Conservation (phyloP, 2,797 vertebrate genomes). For the Austrolebias charrua region DNA sequence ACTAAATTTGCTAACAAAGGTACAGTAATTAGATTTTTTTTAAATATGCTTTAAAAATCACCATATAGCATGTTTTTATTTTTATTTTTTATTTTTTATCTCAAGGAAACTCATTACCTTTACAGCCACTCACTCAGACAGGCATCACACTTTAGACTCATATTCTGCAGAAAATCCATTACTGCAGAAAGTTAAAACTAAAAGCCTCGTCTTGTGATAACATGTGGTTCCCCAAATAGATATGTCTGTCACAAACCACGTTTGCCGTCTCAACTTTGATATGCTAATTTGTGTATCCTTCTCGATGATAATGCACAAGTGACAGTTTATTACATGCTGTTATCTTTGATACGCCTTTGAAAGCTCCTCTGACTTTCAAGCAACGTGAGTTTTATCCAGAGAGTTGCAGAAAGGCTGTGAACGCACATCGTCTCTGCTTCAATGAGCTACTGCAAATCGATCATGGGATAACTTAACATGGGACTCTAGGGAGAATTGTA, state of each 20-base stretch:
- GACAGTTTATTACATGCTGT: constrained; percentile 42
- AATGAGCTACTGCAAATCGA: constrained; percentile 67
- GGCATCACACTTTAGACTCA: not conserved
- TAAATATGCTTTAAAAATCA: not conserved
- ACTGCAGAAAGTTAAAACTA: constrained; percentile 8
- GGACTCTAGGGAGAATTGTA: constrained; percentile 41
- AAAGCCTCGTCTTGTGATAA: not conserved
- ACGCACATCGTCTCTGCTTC: constrained; percentile 52
- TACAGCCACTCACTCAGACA: not conserved
- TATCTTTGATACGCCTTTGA: constrained; percentile 50
- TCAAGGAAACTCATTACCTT: constrained; percentile 5
- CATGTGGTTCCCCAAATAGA: not conserved
- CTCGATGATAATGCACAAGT: constrained; percentile 43
- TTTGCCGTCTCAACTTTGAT: constrained; percentile 13
- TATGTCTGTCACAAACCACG: constrained; percentile 7
- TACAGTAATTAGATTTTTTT: not conserved
- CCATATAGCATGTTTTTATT: not conserved
- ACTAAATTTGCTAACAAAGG: not conserved
- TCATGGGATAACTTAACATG: constrained; percentile 52
- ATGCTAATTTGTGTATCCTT: constrained; percentile 22
- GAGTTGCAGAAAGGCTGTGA: constrained; percentile 54
- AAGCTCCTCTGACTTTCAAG: constrained; percentile 47
- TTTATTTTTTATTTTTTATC: not conserved
- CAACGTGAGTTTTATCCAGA: constrained; percentile 46
- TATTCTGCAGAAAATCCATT: constrained; percentile 14